phyloP scores from a whole-genome alignment of 2,888 invertebrate genomes.

The Lypha dubia region DNA sequence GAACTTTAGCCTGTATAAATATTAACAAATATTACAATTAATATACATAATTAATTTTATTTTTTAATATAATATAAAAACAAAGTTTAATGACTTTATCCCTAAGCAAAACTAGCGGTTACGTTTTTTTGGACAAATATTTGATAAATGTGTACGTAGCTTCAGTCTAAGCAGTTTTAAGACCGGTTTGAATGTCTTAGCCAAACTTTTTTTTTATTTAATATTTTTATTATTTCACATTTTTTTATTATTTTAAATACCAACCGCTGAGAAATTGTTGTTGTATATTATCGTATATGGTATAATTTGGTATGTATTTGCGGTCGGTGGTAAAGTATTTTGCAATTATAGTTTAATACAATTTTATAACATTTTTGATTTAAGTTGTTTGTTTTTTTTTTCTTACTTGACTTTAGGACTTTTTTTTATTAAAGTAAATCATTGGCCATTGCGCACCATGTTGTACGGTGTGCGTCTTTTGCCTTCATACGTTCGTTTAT shows the following conservation, averaged over 20 bases:
- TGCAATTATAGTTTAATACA: constrained; percentile 33
- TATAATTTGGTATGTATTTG: background rate
- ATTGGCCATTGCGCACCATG: background rate
- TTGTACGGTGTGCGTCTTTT: background rate
- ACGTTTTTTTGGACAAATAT: too few relatives aligned
- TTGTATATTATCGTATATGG: background rate
- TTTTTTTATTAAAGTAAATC: constrained; percentile 11
- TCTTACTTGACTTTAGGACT: constrained; percentile 27
- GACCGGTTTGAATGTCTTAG: constrained; percentile 54
- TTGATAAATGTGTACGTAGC: too few relatives aligned
- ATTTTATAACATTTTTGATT: constrained; percentile 8
- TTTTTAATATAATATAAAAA: too few relatives aligned
- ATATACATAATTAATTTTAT: too few relatives aligned
- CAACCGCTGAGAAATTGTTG: constrained; percentile 23
- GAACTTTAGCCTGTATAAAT: too few relatives aligned
- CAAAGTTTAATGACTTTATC: too few relatives aligned
- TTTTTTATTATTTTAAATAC: constrained; percentile 45
- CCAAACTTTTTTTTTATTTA: constrained; percentile 21
- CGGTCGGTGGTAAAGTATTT: constrained; percentile 39
- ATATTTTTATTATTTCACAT: constrained; percentile 54
- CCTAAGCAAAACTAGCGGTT: too few relatives aligned
- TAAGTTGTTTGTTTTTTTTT: background rate
- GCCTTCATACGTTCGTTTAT: constrained; percentile 21
- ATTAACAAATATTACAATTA: too few relatives aligned
- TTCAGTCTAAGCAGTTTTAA: constrained; percentile 21